A percentile compares a stretch with the other conserved stretches of the same genome.
These are phyloP conservation scores for Andrena fulva DNA, from an alignment of 2,888 invertebrate genomes.

Conservation along the genomic window DNA sequence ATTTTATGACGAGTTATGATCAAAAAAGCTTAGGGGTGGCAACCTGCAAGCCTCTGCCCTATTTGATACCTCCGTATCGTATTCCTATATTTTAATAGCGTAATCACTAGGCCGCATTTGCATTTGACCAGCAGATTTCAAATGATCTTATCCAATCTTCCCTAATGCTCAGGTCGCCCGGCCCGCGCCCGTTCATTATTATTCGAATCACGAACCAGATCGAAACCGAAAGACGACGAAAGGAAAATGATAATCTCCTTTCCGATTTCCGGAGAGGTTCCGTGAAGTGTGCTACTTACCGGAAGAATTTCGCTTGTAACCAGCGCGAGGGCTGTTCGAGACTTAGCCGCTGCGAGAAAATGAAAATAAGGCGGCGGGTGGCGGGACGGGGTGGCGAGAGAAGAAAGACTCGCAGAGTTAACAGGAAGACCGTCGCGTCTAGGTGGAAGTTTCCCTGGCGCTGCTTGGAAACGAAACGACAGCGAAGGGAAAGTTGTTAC, in stretches of 20 bases:
- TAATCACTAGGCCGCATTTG: slow-evolving; percentile 16
- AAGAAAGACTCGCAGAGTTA: slow-evolving; percentile 1
- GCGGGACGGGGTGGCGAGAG: neutral
- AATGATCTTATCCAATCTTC: slow-evolving; percentile 40
- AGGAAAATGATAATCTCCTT: slow-evolving; percentile 46
- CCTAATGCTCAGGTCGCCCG: neutral
- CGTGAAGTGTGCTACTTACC: slow-evolving; percentile 17
- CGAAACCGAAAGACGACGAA: slow-evolving; percentile 44
- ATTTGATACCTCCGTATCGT: neutral
- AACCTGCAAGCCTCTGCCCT: too few relatives aligned
- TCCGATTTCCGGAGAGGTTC: slow-evolving; percentile 32
- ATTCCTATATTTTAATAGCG: neutral
- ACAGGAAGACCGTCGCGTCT: slow-evolving; percentile 14
- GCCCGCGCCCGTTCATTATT: neutral
- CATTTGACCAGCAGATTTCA: slow-evolving; percentile 37
- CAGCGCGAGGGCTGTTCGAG: neutral
- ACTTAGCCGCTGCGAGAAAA: slow-evolving; percentile 15
- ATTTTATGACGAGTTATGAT: too few relatives aligned
- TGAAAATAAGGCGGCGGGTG: slow-evolving; percentile 21
- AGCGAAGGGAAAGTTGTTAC: slow-evolving; percentile 16
- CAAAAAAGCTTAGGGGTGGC: too few relatives aligned
- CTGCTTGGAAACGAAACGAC: slow-evolving; percentile 27
- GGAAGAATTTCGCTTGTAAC: slow-evolving; percentile 27
- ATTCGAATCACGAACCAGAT: slow-evolving; percentile 37
- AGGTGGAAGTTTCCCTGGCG: slow-evolving; percentile 27